Conservation (phyloP, 2,113 vertebrate genomes). For the Lates calcarifer region DNA sequence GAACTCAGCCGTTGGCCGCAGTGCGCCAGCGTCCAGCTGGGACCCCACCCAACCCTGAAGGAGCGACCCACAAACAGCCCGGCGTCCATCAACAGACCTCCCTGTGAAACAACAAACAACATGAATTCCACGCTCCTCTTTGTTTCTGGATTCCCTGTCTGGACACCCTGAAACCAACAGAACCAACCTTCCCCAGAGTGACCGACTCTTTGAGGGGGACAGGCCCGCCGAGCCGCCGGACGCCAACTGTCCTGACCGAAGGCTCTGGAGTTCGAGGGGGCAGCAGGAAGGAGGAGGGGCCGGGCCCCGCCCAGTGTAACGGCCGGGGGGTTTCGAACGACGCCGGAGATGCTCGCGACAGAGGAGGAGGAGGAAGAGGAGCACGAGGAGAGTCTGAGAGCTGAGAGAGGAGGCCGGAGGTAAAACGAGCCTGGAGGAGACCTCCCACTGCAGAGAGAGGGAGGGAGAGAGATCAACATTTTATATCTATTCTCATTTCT, state of each 20-base stretch:
- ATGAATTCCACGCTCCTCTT: too few relatives aligned
- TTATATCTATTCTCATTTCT: neutral
- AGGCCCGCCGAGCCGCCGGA: constrained; percentile 85
- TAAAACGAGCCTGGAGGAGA: constrained; percentile 89
- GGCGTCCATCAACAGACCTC: constrained; percentile 91
- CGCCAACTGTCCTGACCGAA: constrained; percentile 86
- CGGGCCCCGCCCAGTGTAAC: constrained; percentile 68
- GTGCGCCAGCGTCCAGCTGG: constrained; percentile 90
- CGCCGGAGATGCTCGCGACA: constrained; percentile 23
- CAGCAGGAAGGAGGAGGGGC: constrained; percentile 78
- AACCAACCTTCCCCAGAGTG: constrained; percentile 83
- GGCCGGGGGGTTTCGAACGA: neutral
- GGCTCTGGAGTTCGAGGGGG: constrained; percentile 79
- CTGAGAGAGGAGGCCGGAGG: constrained; percentile 71
- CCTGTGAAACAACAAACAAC: constrained; percentile 58
- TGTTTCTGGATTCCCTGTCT: too few relatives aligned
- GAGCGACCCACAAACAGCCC: constrained; percentile 92
- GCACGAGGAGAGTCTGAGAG: constrained; percentile 70
- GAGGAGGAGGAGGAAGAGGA: constrained; percentile 19
- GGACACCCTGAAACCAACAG: neutral
- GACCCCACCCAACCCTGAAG: constrained; percentile 95
- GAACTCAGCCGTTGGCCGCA: constrained; percentile 84
- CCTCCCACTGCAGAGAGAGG: constrained; percentile 81
- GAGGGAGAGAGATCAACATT: neutral
- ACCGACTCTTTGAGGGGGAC: constrained; percentile 89